Evolutionary conservation across 2,113 vertebrate genomes (phyloP).

Genomic region (Piaya cayana): DNA sequence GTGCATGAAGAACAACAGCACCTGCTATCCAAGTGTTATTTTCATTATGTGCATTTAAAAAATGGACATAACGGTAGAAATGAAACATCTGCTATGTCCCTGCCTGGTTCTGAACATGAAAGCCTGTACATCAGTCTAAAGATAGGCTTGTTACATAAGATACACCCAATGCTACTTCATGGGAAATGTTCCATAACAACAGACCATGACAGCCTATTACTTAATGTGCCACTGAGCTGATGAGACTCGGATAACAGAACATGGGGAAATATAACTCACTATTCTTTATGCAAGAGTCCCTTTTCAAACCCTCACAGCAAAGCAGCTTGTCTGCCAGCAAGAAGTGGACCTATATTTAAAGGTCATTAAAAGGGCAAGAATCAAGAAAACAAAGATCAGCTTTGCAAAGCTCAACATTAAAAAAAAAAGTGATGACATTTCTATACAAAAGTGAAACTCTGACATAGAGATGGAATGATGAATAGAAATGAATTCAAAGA

Average conservation of each 20-base stretch:
- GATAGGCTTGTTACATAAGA: background rate
- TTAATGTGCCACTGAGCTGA: slow-evolving; percentile 45
- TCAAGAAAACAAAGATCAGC: background rate
- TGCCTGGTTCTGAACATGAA: background rate
- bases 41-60: background rate
- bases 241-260: background rate
- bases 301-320: background rate
- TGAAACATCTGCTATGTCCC: background rate
- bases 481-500: background rate
- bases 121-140: background rate
- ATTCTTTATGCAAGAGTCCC: background rate
- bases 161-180: background rate
- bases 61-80: accelerated
- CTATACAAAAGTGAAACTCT: background rate
- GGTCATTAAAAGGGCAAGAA: slow-evolving; percentile 42
- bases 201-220: slow-evolving; percentile 3
- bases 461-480: background rate
- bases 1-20: background rate
- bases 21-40: background rate
- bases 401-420: background rate
- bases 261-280: background rate
- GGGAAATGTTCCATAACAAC: slow-evolving; percentile 39
- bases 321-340: background rate
- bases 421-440: background rate
- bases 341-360: background rate